Percentiles rank a stretch among this genome's conserved stretches.
Evolutionary conservation across 1,140 invertebrate genomes (phyloP).

Genomic region (Drosophila nigromelanica): DNA sequence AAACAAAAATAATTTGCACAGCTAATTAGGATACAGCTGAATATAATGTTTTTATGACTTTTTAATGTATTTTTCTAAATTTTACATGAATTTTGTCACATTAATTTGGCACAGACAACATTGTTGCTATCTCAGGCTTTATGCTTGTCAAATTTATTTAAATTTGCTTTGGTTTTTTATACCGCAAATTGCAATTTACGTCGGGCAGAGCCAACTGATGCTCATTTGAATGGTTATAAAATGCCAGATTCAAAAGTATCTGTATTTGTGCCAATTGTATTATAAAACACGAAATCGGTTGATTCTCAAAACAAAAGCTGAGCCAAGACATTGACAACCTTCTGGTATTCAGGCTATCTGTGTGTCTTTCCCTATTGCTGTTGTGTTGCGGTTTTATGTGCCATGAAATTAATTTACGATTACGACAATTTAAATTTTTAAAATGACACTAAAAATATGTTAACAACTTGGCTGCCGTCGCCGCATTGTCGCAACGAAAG

Average conservation of each 20-base stretch:
- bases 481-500: conserved; percentile 65
- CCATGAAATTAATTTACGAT: conserved; percentile 84
- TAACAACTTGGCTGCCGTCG: conserved; percentile 58
- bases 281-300: conserved; percentile 52
- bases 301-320: conserved; percentile 26
- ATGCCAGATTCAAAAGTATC: conserved; percentile 18
- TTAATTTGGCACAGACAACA: conserved; percentile 26
- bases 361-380: conserved; percentile 23
- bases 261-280: conserved; percentile 45
- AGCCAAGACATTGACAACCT: conserved; percentile 43
- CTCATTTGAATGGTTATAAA: conserved; percentile 50
- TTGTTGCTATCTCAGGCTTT: conserved; percentile 8
- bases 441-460: conserved; percentile 80
- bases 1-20: conserved; percentile 58
- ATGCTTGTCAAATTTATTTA: conserved; percentile 14
- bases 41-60: conserved; percentile 74
- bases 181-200: conserved; percentile 11
- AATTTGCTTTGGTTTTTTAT: conserved; percentile 6
- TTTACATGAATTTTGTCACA: conserved; percentile 56
- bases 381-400: conserved; percentile 71
- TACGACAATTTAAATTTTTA: conserved; percentile 84
- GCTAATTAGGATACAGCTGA: conserved; percentile 70
- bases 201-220: conserved; percentile 51
- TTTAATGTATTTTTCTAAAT: conserved; percentile 69
- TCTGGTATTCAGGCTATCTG: background rate